Percentiles rank a stretch among this genome's conserved stretches.
phyloP scores from a whole-genome alignment of 1,140 invertebrate genomes.

The Berghia stephanieae region DNA sequence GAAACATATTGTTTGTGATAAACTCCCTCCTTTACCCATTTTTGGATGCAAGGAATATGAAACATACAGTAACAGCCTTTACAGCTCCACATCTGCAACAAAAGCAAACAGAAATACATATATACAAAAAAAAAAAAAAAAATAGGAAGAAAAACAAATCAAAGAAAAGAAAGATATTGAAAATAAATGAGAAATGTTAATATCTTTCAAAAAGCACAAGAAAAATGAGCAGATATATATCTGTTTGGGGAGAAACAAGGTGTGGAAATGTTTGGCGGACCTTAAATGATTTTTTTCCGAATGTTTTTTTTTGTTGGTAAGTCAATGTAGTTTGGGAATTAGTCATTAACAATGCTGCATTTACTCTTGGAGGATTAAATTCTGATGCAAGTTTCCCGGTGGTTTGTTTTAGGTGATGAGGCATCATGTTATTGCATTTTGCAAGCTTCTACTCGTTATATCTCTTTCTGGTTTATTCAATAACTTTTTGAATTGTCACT shows the following conservation, averaged over 20 bases:
- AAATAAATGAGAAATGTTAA: no score
- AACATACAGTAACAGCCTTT: slow-evolving; percentile 81
- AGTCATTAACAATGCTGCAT: not conserved
- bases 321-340: not conserved
- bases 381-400: no score
- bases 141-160: not conserved
- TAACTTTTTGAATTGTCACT: no score
- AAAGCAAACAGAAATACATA: not conserved
- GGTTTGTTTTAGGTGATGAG: no score
- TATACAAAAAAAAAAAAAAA: not conserved
- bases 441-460: no score
- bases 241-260: not conserved
- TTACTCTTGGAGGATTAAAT: no score
- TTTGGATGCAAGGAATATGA: slow-evolving; percentile 88
- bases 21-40: slow-evolving; percentile 91
- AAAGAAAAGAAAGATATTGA: slow-evolving; percentile 5
- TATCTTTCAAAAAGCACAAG: no score
- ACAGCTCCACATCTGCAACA: slow-evolving; percentile 84
- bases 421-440: no score
- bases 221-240: not conserved
- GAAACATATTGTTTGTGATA: slow-evolving; percentile 70
- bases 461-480: no score
- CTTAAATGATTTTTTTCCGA: not conserved
- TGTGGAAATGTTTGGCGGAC: not conserved
- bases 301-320: not conserved